Percentiles rank a stretch among this genome's conserved stretches.
phyloP scores from a whole-genome alignment of 2,888 invertebrate species.

The Oithona nana region DNA sequence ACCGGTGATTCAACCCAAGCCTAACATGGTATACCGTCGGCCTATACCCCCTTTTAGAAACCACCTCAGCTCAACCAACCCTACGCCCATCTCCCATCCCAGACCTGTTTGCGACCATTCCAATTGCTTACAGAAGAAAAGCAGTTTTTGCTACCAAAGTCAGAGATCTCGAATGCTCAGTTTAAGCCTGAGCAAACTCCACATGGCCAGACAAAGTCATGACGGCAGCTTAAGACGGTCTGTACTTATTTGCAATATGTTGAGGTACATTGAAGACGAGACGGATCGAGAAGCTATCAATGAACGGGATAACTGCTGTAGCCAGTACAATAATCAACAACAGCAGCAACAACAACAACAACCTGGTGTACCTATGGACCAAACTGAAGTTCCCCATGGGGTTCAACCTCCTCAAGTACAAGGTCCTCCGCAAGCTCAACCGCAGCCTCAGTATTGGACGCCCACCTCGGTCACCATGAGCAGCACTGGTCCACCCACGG shows the following conservation, averaged over 20 bases:
- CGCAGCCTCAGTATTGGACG: not conserved
- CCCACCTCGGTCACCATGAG: not conserved
- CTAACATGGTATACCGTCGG: conserved; percentile 1
- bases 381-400: not conserved
- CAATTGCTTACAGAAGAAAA: conserved; percentile 52
- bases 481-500: not conserved
- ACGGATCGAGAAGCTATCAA: conserved; percentile 40
- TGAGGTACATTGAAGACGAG: conserved; percentile 69
- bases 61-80: not conserved
- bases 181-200: conserved; percentile 75
- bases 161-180: conserved; percentile 71
- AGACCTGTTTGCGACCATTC: conserved; percentile 38
- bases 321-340: not conserved
- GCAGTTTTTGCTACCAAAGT: conserved; percentile 53
- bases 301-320: not conserved
- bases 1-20: conserved; percentile 19
- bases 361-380: conserved; percentile 11
- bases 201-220: conserved; percentile 64
- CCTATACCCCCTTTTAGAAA: not conserved
- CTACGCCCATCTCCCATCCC: conserved; percentile 6
- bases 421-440: not conserved
- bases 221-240: conserved; percentile 74
- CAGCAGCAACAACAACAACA: conserved; percentile 3
- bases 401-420: not conserved
- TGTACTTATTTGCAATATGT: conserved; percentile 78